phyloP scores from a whole-genome alignment of 2,888 invertebrate genomes.

The Brachynemurus nebulosus region DNA sequence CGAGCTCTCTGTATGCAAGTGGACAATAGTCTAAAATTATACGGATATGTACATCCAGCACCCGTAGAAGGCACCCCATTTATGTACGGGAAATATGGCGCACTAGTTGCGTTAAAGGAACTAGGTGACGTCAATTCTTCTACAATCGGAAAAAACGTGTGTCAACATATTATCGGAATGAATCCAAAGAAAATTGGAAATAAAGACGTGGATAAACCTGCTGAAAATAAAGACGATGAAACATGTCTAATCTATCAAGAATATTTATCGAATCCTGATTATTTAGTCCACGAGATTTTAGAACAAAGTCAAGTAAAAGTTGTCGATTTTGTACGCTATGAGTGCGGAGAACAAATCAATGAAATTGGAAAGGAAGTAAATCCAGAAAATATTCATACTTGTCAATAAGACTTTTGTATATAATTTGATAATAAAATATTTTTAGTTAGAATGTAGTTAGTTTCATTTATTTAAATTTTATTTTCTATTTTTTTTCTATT shows the following conservation, averaged over 20 bases:
- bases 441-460: background rate
- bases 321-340: slow-evolving; percentile 72
- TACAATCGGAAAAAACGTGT: slow-evolving; percentile 55
- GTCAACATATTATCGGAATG: slow-evolving; percentile 89
- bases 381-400: slow-evolving; percentile 45
- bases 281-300: slow-evolving; percentile 59
- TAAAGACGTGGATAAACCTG: slow-evolving; percentile 43
- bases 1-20: slow-evolving; percentile 66
- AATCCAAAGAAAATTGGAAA: slow-evolving; percentile 64
- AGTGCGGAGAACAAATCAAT: slow-evolving; percentile 58
- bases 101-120: slow-evolving; percentile 45
- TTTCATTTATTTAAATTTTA: background rate
- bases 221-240: slow-evolving; percentile 58
- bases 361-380: slow-evolving; percentile 35
- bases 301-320: slow-evolving; percentile 49
- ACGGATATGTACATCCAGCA: slow-evolving; percentile 71
- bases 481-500: background rate
- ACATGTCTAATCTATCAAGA: slow-evolving; percentile 73
- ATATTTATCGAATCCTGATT: slow-evolving; percentile 63
- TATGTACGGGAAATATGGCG: slow-evolving; percentile 72
- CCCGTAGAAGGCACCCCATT: slow-evolving; percentile 34
- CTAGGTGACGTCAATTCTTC: slow-evolving; percentile 27
- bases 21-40: slow-evolving; percentile 37
- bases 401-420: slow-evolving; percentile 35
- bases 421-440: slow-evolving; percentile 6